phyloP scores from a whole-genome alignment of 2,113 vertebrate species.

The Podiceps cristatus region DNA sequence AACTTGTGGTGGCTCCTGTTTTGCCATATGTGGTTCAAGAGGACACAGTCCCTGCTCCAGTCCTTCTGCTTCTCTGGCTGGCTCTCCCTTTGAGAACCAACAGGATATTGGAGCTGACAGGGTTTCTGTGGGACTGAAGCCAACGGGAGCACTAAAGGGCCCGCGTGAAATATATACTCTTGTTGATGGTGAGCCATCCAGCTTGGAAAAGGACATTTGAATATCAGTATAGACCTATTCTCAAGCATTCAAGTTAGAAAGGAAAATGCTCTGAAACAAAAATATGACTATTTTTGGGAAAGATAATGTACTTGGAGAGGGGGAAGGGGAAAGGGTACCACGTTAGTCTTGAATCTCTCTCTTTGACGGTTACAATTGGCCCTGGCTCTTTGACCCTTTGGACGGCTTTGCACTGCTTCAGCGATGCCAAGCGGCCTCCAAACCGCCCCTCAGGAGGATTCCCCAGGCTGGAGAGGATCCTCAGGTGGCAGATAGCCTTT shows the following conservation, averaged over 20 bases:
- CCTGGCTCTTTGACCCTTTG: background rate
- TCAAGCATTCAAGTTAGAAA: background rate
- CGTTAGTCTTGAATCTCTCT: background rate
- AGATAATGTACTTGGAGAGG: background rate
- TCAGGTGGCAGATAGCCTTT: background rate
- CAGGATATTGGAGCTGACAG: background rate
- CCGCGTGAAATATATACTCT: background rate
- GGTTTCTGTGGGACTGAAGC: background rate
- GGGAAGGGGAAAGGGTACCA: background rate
- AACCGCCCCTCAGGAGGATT: background rate
- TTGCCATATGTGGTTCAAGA: background rate
- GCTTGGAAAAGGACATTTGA: background rate
- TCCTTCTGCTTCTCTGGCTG: background rate
- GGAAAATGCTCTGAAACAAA: background rate
- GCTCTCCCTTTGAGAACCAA: background rate
- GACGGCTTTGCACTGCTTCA: background rate
- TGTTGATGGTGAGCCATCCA: background rate
- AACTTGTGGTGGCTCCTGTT: background rate
- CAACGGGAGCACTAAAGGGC: background rate
- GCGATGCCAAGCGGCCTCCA: rapidly evolving
- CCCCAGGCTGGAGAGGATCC: background rate
- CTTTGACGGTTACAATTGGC: background rate
- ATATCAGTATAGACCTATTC: background rate
- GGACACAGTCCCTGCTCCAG: background rate
- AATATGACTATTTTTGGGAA: background rate